Conservation (phyloP, 2,113 vertebrate genomes). For the Cochlearius cochlearius region DNA sequence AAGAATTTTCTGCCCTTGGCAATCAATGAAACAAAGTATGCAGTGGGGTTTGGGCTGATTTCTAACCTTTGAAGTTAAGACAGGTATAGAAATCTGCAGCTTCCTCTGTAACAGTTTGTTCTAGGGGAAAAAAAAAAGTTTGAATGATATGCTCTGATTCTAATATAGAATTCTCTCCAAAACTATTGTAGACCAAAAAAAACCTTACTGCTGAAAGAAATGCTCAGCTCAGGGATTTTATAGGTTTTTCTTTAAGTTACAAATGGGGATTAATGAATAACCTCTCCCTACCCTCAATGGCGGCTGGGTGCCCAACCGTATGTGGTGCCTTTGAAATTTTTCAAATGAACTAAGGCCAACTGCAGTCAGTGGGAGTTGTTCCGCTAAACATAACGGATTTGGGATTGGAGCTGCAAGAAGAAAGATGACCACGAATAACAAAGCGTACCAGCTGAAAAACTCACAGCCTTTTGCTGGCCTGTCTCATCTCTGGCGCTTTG, state of each 20-base stretch:
- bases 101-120: background rate
- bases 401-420: background rate
- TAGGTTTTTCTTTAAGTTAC: background rate
- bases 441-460: background rate
- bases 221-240: background rate
- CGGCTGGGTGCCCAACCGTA: fast-evolving
- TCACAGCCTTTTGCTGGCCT: background rate
- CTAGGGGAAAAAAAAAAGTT: background rate
- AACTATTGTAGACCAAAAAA: background rate
- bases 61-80: background rate
- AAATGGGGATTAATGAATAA: background rate
- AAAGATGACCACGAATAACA: background rate
- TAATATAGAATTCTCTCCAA: background rate
- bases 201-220: background rate
- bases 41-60: background rate
- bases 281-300: background rate
- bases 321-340: background rate
- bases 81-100: background rate
- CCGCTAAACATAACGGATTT: background rate
- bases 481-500: background rate
- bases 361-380: background rate
- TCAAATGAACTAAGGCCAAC: background rate
- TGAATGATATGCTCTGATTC: background rate
- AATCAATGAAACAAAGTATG: background rate
- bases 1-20: background rate